Percentiles rank a stretch among this genome's conserved stretches.
Conservation (phyloP, 1,140 invertebrate genomes). For the Eriosoma lanigerum region DNA sequence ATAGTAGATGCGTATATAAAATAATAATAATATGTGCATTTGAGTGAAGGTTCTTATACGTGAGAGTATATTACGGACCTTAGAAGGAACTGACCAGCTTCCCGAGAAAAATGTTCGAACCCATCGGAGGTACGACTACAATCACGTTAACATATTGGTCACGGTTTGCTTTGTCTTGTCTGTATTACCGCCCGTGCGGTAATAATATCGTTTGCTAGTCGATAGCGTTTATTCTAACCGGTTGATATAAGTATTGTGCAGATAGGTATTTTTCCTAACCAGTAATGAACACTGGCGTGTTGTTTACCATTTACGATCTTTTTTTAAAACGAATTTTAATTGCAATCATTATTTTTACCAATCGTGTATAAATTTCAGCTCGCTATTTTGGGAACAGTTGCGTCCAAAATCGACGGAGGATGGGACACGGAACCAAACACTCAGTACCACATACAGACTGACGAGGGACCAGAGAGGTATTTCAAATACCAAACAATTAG, state of each 20-base stretch:
- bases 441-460: constrained; percentile 89
- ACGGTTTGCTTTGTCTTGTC: constrained; percentile 41
- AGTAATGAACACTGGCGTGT: no score
- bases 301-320: no score
- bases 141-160: neutral
- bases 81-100: constrained; percentile 22
- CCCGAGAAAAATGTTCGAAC: no score
- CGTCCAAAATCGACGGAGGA: constrained; percentile 58
- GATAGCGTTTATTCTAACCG: no score
- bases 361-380: constrained; percentile 56
- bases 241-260: no score
- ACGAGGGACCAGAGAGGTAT: constrained; percentile 81
- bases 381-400: constrained; percentile 53
- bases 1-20: neutral
- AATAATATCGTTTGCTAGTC: no score
- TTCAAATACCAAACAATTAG: constrained; percentile 84
- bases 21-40: neutral
- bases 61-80: neutral
- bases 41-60: neutral
- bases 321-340: no score
- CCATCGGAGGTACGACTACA: no score
- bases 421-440: constrained; percentile 65
- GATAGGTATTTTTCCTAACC: no score
- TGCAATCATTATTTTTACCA: no score
- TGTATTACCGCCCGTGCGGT: neutral